Percentiles rank a stretch among this genome's conserved stretches.
These are phyloP conservation scores for Cyclophora punctaria DNA, from an alignment of 2,888 invertebrate species.

Conservation along the genomic window DNA sequence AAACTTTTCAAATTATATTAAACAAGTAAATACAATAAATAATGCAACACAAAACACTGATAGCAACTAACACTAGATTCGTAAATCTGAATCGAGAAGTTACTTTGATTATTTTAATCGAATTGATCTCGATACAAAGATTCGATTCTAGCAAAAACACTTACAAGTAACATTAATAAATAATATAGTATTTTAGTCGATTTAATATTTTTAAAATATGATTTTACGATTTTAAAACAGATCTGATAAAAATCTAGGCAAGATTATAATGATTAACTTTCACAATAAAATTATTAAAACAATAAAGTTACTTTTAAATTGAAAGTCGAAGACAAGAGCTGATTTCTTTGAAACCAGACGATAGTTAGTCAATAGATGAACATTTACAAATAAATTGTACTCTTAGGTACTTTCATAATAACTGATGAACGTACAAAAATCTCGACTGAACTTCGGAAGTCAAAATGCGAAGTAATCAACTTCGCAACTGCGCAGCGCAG, in stretches of 20 bases:
- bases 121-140: slow-evolving; percentile 20
- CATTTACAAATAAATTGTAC: slow-evolving; percentile 38
- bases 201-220: slow-evolving; percentile 14
- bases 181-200: slow-evolving; percentile 11
- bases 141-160: slow-evolving; percentile 27
- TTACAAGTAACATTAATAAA: slow-evolving; percentile 10
- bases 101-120: slow-evolving; percentile 4
- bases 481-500: neutral
- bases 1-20: slow-evolving; percentile 55
- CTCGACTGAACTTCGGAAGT: slow-evolving; percentile 15
- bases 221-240: slow-evolving; percentile 14
- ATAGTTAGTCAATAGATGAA: slow-evolving; percentile 39
- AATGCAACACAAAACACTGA: slow-evolving; percentile 62
- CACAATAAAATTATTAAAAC: slow-evolving; percentile 27
- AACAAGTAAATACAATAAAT: slow-evolving; percentile 55
- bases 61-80: slow-evolving; percentile 18
- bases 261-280: slow-evolving; percentile 49
- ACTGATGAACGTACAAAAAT: slow-evolving; percentile 25
- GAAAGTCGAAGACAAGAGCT: slow-evolving; percentile 12
- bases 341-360: slow-evolving; percentile 56
- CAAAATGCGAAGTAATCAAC: neutral
- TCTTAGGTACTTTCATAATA: slow-evolving; percentile 29
- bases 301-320: slow-evolving; percentile 33
- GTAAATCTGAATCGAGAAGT: neutral
- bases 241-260: slow-evolving; percentile 43